These are phyloP conservation scores for Phania funesta DNA, from an alignment of 2,888 invertebrate genomes.

Conservation along the genomic window DNA sequence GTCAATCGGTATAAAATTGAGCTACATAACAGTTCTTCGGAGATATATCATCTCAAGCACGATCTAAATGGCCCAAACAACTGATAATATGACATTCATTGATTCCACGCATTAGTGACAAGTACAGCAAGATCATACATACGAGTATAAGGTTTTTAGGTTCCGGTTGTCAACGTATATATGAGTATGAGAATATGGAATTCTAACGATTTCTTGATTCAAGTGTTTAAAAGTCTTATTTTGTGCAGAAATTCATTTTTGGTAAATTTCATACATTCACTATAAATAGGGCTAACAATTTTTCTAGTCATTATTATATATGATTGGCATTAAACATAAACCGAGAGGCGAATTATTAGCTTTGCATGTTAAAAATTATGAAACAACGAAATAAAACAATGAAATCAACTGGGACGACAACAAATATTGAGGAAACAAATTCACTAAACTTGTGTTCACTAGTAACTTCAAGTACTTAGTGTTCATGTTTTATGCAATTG, in stretches of 20 bases:
- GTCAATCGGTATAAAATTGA: no score
- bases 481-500: constrained; percentile 67
- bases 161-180: no score
- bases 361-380: constrained; percentile 58
- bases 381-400: constrained; percentile 10
- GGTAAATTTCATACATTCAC: background rate
- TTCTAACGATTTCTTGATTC: no score
- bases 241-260: background rate
- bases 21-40: no score
- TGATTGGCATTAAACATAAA: background rate
- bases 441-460: constrained; percentile 52
- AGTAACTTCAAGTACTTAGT: constrained; percentile 63
- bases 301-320: background rate
- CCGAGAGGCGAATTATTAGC: constrained; percentile 45
- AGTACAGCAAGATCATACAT: no score
- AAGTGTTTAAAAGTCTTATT: no score
- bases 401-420: constrained; percentile 17
- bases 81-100: no score
- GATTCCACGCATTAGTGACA: no score
- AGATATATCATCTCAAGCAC: no score
- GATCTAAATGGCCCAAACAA: no score
- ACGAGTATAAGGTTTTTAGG: no score
- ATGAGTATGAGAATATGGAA: no score
- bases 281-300: background rate
- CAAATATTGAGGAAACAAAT: background rate